Base-by-base conservation (phyloP, 2,797 vertebrate genomes). In the Echiichthys vipera region DNA sequence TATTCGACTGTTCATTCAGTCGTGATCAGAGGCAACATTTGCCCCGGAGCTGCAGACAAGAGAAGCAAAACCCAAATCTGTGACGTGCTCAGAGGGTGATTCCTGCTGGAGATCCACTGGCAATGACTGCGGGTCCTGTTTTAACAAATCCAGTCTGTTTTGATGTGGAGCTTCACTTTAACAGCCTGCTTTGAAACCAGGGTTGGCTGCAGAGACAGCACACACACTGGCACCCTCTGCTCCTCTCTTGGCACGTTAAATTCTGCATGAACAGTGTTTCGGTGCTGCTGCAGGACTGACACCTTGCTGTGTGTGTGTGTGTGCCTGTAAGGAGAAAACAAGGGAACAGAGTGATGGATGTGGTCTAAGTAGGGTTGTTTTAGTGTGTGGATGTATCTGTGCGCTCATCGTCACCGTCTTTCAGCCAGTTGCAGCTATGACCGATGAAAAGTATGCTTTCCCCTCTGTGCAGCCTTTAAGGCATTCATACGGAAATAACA, bases 401-500 rank as follows among this genome's bases (percentile, higher is more conserved):
- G 45, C 20, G n/a, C 18, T 46, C 2, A 34, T 51, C 70, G 67
- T 18, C 30, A 15, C 2, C 17, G n/a, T 50, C 25, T 32, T 42
- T 59, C 20, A 45, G 37, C 40, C 3, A 2, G 24, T 20, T 51
- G 25, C 29, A 66, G 30, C 61, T 42, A 17, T 22, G n/a, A 50
- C 37, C 12, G 10, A 45, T n/a, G 36, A 46, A 39, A 74, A 72
- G 63, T 25, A 32, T 9, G 15, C 14, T 66, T 71, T 45, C 24
- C 25, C 22, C 18, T 46, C 8, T 46, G 30, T 61, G 37, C 45
- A 34, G 25, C 61, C 77, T 65, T 56, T 24, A 30, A 81, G 79
- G 74, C 56, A 78, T 85, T 88, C 45, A 76, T 58, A 74, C 62
- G 69, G 74, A 88, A 80, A 81, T 79, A 88, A 86, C 56, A 75